These are phyloP conservation scores for Ischnura elegans DNA, from an alignment of 2,888 invertebrate genomes.

Conservation along the genomic window DNA sequence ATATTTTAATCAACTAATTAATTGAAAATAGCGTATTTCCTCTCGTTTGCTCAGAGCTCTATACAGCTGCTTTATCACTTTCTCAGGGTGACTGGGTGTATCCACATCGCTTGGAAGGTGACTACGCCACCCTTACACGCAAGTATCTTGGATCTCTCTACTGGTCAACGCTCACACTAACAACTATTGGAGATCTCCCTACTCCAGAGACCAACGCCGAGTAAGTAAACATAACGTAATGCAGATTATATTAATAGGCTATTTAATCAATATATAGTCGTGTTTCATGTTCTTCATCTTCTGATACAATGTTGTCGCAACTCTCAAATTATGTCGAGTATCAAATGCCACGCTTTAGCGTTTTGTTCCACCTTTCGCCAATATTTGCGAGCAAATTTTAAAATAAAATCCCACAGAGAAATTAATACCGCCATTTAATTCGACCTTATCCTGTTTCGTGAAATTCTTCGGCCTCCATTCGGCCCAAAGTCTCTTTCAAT, in stretches of 20 bases:
- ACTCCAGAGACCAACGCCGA: conserved; percentile 97
- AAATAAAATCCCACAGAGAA: too few relatives aligned
- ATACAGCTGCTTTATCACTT: conserved; percentile 50
- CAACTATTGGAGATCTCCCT: conserved; percentile 97
- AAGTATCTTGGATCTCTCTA: conserved; percentile 97
- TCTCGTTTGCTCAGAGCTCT: too few relatives aligned
- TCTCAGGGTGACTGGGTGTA: conserved; percentile 93
- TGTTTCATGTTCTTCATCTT: neutral
- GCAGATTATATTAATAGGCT: neutral
- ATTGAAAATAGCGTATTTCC: too few relatives aligned
- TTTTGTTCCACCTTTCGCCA: too few relatives aligned
- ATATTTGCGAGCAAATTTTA: too few relatives aligned
- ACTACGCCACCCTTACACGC: conserved; percentile 92
- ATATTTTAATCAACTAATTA: too few relatives aligned
- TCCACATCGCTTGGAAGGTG: conserved; percentile 88
- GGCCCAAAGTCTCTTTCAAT: too few relatives aligned
- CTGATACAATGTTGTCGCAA: neutral
- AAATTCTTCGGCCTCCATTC: too few relatives aligned
- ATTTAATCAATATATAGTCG: neutral
- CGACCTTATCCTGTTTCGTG: too few relatives aligned
- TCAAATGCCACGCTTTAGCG: too few relatives aligned
- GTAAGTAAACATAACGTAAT: conserved; percentile 84
- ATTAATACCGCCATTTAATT: too few relatives aligned
- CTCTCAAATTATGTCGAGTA: too few relatives aligned
- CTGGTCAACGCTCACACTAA: conserved; percentile 97